Conservation (phyloP, 2,113 vertebrate species). For the Chlorodrepanis virens region DNA sequence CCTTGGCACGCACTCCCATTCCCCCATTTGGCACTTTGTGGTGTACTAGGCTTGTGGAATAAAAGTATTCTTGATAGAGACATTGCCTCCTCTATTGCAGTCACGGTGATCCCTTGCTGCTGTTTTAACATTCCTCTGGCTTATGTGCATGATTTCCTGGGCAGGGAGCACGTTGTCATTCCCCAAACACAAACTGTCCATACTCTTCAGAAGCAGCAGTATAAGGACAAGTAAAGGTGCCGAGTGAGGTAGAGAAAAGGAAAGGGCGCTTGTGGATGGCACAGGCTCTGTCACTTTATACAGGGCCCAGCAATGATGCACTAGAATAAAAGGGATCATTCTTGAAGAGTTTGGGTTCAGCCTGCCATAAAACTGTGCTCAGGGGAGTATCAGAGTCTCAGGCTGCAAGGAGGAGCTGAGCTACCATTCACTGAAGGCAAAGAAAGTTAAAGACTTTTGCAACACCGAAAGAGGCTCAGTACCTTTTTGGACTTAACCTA, state of each 20-base stretch:
- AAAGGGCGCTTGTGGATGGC: background rate
- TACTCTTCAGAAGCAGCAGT: background rate
- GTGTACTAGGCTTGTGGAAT: background rate
- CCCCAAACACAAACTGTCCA: background rate
- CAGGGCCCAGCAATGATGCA: background rate
- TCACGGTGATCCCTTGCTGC: background rate
- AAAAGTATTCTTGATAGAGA: background rate
- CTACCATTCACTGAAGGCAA: background rate
- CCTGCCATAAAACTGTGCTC: background rate
- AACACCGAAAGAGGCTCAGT: background rate
- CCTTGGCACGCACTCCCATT: fast-evolving
- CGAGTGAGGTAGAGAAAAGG: background rate
- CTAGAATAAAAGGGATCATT: background rate
- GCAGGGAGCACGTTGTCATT: background rate
- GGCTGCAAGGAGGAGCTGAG: background rate
- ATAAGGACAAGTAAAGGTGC: background rate
- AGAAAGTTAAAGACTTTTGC: background rate
- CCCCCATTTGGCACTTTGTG: background rate
- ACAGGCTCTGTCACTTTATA: background rate
- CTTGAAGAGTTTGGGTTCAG: background rate
- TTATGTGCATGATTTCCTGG: background rate
- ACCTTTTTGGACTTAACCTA: background rate
- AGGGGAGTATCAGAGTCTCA: background rate
- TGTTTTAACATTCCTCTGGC: background rate
- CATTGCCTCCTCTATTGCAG: background rate